Percentiles rank a stretch among this genome's conserved stretches.
These are phyloP conservation scores for Adoxophyes honmai DNA, from an alignment of 1,140 invertebrate genomes.

Conservation along the genomic window DNA sequence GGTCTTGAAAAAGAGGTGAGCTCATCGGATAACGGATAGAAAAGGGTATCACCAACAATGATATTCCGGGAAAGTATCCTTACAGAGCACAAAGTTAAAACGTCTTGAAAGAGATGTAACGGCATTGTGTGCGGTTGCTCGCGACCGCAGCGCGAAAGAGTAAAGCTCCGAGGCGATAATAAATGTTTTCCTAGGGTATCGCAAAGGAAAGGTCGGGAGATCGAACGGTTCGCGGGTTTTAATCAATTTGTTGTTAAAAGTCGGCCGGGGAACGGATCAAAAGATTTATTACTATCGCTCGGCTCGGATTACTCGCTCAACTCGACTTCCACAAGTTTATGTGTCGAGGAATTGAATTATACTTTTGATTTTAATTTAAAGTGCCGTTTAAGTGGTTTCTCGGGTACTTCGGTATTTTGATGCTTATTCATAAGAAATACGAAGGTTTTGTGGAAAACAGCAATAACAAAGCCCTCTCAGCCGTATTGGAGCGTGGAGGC, in stretches of 20 bases:
- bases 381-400: too few relatives aligned
- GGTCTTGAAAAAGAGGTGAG: too few relatives aligned
- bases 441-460: too few relatives aligned
- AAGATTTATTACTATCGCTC: slow-evolving; percentile 30
- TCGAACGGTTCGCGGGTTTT: slow-evolving; percentile 24
- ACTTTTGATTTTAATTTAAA: slow-evolving; percentile 18
- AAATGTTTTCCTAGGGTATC: slow-evolving; percentile 32
- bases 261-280: slow-evolving; percentile 20
- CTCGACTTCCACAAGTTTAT: slow-evolving; percentile 12
- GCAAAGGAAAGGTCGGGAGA: slow-evolving; percentile 16
- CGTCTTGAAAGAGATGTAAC: not conserved
- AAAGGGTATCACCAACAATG: too few relatives aligned
- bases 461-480: too few relatives aligned
- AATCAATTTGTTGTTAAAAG: slow-evolving; percentile 40
- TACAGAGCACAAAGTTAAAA: too few relatives aligned
- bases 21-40: too few relatives aligned
- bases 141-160: not conserved
- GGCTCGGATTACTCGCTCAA: slow-evolving; percentile 14
- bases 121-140: not conserved
- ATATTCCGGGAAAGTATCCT: too few relatives aligned
- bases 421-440: too few relatives aligned
- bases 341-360: slow-evolving; percentile 16
- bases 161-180: slow-evolving; percentile 21
- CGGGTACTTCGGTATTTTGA: too few relatives aligned
- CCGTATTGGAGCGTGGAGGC: too few relatives aligned